Evolutionary conservation across 2,888 invertebrate genomes (phyloP), one percentile per base, ranked within the genome.

Genomic region (Ophion slaviceki): DNA sequence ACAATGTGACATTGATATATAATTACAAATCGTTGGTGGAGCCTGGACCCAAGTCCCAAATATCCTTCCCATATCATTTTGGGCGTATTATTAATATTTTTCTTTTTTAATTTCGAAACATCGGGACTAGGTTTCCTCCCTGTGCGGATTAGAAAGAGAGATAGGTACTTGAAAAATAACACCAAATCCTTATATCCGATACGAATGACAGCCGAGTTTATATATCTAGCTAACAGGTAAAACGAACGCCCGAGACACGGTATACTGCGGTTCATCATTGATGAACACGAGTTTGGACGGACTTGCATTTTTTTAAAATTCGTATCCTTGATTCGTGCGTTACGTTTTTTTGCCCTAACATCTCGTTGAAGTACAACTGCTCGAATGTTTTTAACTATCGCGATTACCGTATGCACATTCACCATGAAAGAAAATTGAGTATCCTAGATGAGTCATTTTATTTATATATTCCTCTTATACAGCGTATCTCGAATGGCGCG

Each of bases 1-100:
- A 91, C 88, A 83, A 90, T 88, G 85, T 88, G 89, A 84, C 90
- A 89, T 77, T 72, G 85, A 71, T 59, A 86, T 70, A 88, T 83
- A 88, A 88, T 87, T 87, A 87, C 87, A 88, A 82, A 74, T 78
- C 77, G 75, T 83, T 80, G 40, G 80, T 53, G 82, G 74, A 61
- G 64, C n/a, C 57, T 70, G 80, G 76, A 59, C 17, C 82, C 74
- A 86, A 84, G 76, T 70, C 79, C 81, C 68, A 84, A 87, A 72
- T 36, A 20, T 75, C 20, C 45, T 36, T 67, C 28, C 66, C 32
- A 59, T 47, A 53, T 53, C 17, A 53, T 80, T 47, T 7, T 75
- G 71, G 61, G 53, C 68, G 71, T 79, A 67, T 53, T 17, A 53
- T 14, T n/a, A 24, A 64, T 36, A 28, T 66, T 57, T 36, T 40